A percentile compares a stretch with the other conserved stretches of the same genome.
These are phyloP conservation scores for Mythimna albipuncta DNA, from an alignment of 2,888 invertebrate genomes.

Conservation along the genomic window DNA sequence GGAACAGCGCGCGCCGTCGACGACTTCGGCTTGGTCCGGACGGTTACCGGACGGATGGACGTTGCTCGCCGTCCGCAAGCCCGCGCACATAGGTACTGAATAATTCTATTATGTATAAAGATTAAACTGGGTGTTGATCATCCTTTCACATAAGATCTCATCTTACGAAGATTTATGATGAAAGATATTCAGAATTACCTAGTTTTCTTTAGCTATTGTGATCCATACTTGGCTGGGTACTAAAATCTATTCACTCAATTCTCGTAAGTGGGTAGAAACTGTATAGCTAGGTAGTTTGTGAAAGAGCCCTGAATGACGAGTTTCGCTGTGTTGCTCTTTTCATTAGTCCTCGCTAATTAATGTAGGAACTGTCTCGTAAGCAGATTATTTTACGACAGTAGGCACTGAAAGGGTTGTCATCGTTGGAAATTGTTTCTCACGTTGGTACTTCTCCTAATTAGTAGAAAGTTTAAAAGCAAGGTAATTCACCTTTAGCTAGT, in stretches of 20 bases:
- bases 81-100: no score
- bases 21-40: no score
- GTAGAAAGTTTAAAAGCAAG: no score
- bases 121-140: no score
- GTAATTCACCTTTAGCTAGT: no score
- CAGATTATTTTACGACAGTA: slow-evolving; percentile 32
- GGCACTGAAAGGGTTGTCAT: slow-evolving; percentile 31
- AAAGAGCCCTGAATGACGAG: slow-evolving; percentile 59
- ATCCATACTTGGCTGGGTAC: neutral
- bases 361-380: slow-evolving; percentile 59
- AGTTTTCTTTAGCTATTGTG: neutral
- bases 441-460: neutral
- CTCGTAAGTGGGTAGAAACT: neutral
- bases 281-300: slow-evolving; percentile 20
- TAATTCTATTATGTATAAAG: no score
- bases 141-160: no score
- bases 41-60: no score
- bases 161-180: no score
- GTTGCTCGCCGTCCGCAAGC: no score
- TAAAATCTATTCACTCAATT: slow-evolving; percentile 1
- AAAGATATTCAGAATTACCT: neutral
- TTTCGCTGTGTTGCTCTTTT: slow-evolving; percentile 71
- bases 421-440: neutral
- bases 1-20: no score
- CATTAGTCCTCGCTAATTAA: slow-evolving; percentile 70